Evolutionary conservation across 2,888 invertebrate species (phyloP).

Genomic region (Polydrusus tereticollis): DNA sequence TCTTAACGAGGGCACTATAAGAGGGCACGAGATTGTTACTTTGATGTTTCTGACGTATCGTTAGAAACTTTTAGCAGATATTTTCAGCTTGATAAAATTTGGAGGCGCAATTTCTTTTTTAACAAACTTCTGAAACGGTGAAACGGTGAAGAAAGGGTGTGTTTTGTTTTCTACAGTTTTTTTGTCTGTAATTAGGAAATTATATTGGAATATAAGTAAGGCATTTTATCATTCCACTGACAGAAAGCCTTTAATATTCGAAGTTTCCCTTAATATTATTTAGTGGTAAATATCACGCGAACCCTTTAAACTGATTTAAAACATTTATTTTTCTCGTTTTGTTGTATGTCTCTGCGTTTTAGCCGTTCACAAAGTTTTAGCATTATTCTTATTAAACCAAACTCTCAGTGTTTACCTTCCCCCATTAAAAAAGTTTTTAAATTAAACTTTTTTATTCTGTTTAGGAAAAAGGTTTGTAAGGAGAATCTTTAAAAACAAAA

Average conservation of each 20-base stretch:
- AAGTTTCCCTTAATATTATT: too few species aligned
- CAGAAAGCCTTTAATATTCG: too few species aligned
- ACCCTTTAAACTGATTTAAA: not conserved
- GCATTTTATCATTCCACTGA: too few species aligned
- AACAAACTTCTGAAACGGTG: not conserved
- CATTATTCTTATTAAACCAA: not conserved
- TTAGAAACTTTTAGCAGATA: not conserved
- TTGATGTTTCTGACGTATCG: conserved; percentile 2
- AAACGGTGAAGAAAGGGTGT: too few species aligned
- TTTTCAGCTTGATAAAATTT: too few species aligned
- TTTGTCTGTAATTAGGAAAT: too few species aligned
- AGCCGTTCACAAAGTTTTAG: not conserved
- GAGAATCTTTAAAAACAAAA: not conserved
- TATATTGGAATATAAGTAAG: too few species aligned
- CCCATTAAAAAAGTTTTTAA: not conserved
- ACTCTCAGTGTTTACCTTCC: not conserved
- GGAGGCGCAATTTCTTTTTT: too few species aligned
- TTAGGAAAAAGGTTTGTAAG: not conserved
- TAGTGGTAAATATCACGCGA: not conserved
- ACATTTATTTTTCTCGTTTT: not conserved
- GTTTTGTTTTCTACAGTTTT: too few species aligned
- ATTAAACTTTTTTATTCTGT: conserved; percentile 1
- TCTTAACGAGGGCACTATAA: not conserved
- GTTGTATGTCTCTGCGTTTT: not conserved
- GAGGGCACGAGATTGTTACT: not conserved